These are phyloP conservation scores for Tethea ocularis DNA, from an alignment of 2,888 invertebrate species.

Conservation along the genomic window DNA sequence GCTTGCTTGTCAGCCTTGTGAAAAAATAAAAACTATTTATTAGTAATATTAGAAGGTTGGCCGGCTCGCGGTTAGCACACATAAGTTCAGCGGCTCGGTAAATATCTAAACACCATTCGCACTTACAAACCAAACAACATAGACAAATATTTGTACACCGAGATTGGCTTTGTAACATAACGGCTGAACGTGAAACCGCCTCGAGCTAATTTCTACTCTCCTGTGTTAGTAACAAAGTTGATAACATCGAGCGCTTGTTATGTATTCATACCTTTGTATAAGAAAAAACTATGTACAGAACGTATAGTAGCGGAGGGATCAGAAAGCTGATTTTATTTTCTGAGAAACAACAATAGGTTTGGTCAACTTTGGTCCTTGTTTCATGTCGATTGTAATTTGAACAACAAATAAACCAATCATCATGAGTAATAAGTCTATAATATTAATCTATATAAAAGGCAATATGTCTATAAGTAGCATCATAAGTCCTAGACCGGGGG, in stretches of 20 bases:
- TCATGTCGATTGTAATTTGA: slow-evolving; percentile 22
- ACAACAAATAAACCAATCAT: no score
- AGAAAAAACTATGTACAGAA: slow-evolving; percentile 3
- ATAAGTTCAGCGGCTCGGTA: slow-evolving; percentile 76
- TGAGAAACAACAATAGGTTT: slow-evolving; percentile 47
- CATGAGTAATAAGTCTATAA: no score
- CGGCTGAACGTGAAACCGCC: slow-evolving; percentile 44
- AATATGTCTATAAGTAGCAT: no score
- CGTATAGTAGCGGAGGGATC: slow-evolving; percentile 68
- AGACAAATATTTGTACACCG: slow-evolving; percentile 78
- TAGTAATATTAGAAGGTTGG: slow-evolving; percentile 66
- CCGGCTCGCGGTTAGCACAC: slow-evolving; percentile 56
- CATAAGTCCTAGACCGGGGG: no score
- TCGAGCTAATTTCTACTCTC: slow-evolving; percentile 59
- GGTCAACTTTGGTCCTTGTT: slow-evolving; percentile 20
- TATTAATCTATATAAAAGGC: no score
- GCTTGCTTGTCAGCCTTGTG: no score
- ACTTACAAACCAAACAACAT: slow-evolving; percentile 81
- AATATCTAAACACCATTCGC: slow-evolving; percentile 82
- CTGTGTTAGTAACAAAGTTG: slow-evolving; percentile 44
- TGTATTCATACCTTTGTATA: slow-evolving; percentile 35
- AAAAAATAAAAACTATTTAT: slow-evolving; percentile 52
- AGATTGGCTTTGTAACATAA: slow-evolving; percentile 68
- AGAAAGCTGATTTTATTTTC: slow-evolving; percentile 69
- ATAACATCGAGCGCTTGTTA: slow-evolving; percentile 55